phyloP scores from a whole-genome alignment of 92 coral and sea anemone species.

The Epizoanthus scotinus region DNA sequence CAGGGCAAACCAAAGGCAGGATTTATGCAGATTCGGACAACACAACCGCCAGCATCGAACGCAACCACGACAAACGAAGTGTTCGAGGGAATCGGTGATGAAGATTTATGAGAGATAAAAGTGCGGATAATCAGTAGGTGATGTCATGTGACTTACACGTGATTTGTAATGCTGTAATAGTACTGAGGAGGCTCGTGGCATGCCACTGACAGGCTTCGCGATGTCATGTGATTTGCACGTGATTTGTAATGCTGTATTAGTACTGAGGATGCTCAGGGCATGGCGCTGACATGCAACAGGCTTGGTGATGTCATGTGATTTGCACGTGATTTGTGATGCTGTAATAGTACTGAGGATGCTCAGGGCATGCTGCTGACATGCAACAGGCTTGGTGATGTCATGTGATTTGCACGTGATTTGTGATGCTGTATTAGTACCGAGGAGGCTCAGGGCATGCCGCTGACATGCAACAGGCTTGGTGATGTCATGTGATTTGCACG shows the following conservation, averaged over 20 bases:
- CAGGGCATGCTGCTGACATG: too few species aligned
- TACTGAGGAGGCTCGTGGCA: not conserved
- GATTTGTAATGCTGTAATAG: not conserved
- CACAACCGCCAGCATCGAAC: conserved; percentile 14
- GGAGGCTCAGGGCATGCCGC: too few species aligned
- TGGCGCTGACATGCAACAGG: too few species aligned
- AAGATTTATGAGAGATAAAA: conserved; percentile 64
- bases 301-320: not conserved
- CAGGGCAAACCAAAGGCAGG: conserved; percentile 36
- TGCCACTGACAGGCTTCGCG: too few species aligned
- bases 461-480: too few species aligned
- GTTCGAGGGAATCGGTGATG: conserved; percentile 95
- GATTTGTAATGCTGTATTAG: too few species aligned
- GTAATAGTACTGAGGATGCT: not conserved
- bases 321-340: not conserved
- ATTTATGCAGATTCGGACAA: conserved; percentile 31
- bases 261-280: too few species aligned
- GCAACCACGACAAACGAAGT: conserved; percentile 81
- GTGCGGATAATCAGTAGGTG: not conserved
- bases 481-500: not conserved
- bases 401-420: too few species aligned
- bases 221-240: too few species aligned
- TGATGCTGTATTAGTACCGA: too few species aligned
- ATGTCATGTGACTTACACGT: not conserved
- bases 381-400: too few species aligned